Base-by-base conservation (phyloP, 2,888 invertebrate genomes). In the Magallana nippona region DNA sequence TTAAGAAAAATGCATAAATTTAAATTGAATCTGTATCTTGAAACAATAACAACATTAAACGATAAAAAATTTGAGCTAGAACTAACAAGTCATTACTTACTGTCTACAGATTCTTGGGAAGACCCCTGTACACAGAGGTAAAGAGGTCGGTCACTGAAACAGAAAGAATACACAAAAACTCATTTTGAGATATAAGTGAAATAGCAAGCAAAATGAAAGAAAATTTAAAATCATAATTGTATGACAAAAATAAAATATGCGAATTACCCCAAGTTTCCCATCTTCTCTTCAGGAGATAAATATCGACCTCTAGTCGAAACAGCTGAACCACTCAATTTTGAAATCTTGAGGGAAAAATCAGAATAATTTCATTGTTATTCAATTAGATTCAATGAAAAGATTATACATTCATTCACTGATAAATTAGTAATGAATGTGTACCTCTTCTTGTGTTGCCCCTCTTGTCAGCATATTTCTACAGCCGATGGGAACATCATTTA, bases 381-480 rank as follows among this genome's bases (percentile, higher is more conserved):
- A n/a, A n/a, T n/a, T n/a, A 44, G 44, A 44, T 44, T 44, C 3
- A 44, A 44, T 44, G 8, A 44, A 44, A 44, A 44, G 44, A 8
- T 2, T 27, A 27, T 27, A 27, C 27, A 27, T 1, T 27, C 27
- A 27, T 27, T 27, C 27, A 27, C 27, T 27, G 27, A 1, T 32
- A 13, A 11, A n/a, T 60, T 60, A 44, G 8, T 44, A 44, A 44
- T 55, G n/a, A n/a, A 55, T 19, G n/a, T 11, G 85, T 87, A 96
- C 95, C 94, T 95, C 95, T 93, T 96, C 95, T 89, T 96, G 96
- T 58, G 95, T 95, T 55, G 95, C 95, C 78, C 95, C 95, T 89
- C 95, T 94, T 15, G 95, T 96, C 82, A 96, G 94, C 86, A 95
- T 93, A 87, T 95, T 96, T 87, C 95, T 93, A 89, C 95, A 95